These are phyloP conservation scores for Hirudo medicinalis DNA, from an alignment of 1,140 invertebrate genomes.

Conservation along the genomic window DNA sequence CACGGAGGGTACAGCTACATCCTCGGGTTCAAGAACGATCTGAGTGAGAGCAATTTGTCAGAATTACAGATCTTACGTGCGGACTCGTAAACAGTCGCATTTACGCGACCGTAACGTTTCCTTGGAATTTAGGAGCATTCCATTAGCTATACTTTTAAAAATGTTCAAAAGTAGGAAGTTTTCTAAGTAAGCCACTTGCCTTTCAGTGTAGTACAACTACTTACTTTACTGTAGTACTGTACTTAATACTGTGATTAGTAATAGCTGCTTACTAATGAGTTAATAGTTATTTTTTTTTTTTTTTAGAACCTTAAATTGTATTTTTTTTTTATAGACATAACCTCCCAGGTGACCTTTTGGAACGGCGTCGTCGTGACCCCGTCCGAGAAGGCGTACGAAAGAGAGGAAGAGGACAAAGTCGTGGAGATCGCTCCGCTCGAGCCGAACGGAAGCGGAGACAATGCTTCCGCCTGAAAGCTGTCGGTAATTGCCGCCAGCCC, in stretches of 20 bases:
- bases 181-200: no score
- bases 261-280: no score
- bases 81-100: no score
- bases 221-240: no score
- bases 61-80: no score
- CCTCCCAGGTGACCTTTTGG: constrained; percentile 69
- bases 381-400: constrained; percentile 73
- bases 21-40: constrained; percentile 54
- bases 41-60: constrained; percentile 40
- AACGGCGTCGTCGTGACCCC: constrained; percentile 84
- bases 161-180: no score
- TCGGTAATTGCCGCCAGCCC: not conserved
- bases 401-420: constrained; percentile 25
- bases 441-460: constrained; percentile 17
- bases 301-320: not conserved
- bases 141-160: no score
- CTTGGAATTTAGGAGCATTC: no score
- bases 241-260: no score
- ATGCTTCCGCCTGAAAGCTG: not conserved
- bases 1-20: constrained; percentile 84
- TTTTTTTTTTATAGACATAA: constrained; percentile 45
- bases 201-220: no score
- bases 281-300: no score
- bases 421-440: constrained; percentile 3
- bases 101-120: no score